phyloP scores from a whole-genome alignment of 2,888 invertebrate species.

The Lypha dubia region DNA sequence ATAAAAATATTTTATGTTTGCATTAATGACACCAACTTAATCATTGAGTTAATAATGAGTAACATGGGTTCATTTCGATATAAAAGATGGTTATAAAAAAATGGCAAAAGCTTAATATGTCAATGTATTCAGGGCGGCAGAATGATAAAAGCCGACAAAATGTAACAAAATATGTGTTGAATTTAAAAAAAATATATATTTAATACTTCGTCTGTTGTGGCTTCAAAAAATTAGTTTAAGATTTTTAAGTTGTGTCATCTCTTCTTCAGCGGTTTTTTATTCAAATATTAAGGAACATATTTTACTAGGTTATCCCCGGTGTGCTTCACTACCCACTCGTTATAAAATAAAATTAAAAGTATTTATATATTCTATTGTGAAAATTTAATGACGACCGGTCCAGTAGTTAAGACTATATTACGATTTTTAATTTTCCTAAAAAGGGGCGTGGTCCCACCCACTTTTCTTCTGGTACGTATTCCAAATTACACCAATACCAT shows the following conservation, averaged over 20 bases:
- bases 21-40: conserved; percentile 71
- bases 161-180: conserved; percentile 3
- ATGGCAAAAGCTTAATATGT: conserved; percentile 23
- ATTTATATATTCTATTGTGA: too few species aligned
- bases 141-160: conserved; percentile 6
- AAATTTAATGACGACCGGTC: too few species aligned
- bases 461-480: too few species aligned
- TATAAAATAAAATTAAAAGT: too few species aligned
- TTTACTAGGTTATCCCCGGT: not conserved
- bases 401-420: too few species aligned
- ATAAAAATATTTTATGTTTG: conserved; percentile 72
- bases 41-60: conserved; percentile 47
- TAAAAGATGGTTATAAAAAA: conserved; percentile 1
- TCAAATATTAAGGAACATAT: not conserved
- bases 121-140: conserved; percentile 27
- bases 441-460: too few species aligned
- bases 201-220: conserved; percentile 9
- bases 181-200: conserved; percentile 19
- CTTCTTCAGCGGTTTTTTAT: conserved; percentile 9
- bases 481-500: too few species aligned
- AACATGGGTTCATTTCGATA: conserved; percentile 35
- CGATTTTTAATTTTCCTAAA: too few species aligned
- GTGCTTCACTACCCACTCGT: too few species aligned
- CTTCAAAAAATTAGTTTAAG: conserved; percentile 15
- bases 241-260: conserved; percentile 28